Evolutionary conservation across 2,888 invertebrate species (phyloP).

Genomic region (Tethea ocularis): DNA sequence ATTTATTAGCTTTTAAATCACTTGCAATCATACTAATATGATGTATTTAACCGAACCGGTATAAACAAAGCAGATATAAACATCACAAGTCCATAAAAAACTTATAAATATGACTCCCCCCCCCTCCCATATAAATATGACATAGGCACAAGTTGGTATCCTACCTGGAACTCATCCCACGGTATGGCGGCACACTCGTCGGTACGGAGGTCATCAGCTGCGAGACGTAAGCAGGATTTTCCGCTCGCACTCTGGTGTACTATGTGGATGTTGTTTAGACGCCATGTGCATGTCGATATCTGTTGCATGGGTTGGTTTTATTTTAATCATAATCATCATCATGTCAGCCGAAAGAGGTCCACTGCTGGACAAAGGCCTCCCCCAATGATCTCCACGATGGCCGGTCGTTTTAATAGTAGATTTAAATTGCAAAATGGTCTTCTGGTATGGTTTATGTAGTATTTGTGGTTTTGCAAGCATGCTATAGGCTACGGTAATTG

Average conservation of each 20-base stretch:
- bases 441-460: too few species aligned
- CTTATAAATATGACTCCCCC: background rate
- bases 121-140: background rate
- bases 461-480: too few species aligned
- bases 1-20: background rate
- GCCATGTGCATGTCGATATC: slow-evolving; percentile 85
- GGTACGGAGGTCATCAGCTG: slow-evolving; percentile 85
- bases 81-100: background rate
- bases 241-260: slow-evolving; percentile 62
- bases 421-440: too few species aligned
- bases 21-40: background rate
- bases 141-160: slow-evolving; percentile 19
- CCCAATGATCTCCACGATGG: too few species aligned
- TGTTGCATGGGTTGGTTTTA: slow-evolving; percentile 58
- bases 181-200: slow-evolving; percentile 95
- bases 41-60: background rate
- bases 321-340: too few species aligned
- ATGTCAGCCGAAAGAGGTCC: too few species aligned
- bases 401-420: too few species aligned
- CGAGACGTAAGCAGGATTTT: slow-evolving; percentile 56
- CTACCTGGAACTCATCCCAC: slow-evolving; percentile 97
- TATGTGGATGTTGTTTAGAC: slow-evolving; percentile 71
- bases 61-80: background rate
- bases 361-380: too few species aligned
- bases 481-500: too few species aligned